These are phyloP conservation scores for Psittacula cyanocephala DNA, from an alignment of 2,113 vertebrate species.

Conservation along the genomic window DNA sequence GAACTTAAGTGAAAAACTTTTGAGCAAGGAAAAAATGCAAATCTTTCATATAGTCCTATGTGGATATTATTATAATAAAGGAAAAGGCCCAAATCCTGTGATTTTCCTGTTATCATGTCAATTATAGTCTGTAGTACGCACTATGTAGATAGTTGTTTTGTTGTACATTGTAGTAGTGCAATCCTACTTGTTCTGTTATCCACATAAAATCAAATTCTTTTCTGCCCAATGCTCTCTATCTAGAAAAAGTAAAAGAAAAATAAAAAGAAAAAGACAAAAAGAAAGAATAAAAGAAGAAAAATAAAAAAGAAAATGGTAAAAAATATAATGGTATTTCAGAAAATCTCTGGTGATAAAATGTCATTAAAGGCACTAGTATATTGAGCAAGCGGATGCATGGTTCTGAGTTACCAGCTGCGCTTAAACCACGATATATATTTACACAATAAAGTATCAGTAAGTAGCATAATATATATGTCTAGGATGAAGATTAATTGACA, in stretches of 20 bases:
- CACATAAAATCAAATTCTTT: neutral
- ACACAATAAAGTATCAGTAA: neutral
- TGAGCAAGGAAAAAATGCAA: neutral
- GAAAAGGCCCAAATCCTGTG: neutral
- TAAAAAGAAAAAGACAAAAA: too few species aligned
- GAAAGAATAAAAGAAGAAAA: accelerated
- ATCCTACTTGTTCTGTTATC: neutral
- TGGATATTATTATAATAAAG: neutral
- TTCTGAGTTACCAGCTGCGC: too few species aligned
- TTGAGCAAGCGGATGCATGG: too few species aligned
- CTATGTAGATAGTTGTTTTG: neutral
- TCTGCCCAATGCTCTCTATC: accelerated
- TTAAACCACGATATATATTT: too few species aligned
- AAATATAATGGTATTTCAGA: neutral
- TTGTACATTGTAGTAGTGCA: neutral
- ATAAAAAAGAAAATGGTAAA: accelerated
- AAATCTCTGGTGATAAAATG: neutral
- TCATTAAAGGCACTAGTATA: neutral
- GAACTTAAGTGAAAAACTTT: neutral
- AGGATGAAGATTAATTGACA: neutral
- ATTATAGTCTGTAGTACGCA: neutral
- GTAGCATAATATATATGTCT: neutral
- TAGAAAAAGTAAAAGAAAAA: neutral
- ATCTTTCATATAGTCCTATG: neutral
- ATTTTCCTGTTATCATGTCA: neutral